phyloP scores from a whole-genome alignment of 2,113 vertebrate species.

The Mugil cephalus region DNA sequence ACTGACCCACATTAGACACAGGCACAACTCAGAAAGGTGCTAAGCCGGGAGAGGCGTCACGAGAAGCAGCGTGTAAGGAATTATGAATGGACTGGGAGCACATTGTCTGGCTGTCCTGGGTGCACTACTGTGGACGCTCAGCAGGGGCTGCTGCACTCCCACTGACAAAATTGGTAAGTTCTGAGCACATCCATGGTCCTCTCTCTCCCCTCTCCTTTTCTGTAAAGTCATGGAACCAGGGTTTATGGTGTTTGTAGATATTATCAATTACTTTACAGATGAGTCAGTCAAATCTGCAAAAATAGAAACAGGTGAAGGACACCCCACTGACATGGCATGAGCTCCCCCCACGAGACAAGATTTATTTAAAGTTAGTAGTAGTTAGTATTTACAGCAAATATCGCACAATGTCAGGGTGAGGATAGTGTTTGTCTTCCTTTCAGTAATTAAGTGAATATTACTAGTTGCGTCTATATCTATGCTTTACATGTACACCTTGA shows the following conservation, averaged over 20 bases:
- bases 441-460: background rate
- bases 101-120: constrained; percentile 39
- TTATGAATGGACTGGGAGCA: constrained; percentile 72
- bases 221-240: background rate
- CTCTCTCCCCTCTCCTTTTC: constrained; percentile 1
- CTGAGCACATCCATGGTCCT: background rate
- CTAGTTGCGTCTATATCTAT: background rate
- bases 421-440: background rate
- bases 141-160: constrained; percentile 68
- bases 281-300: background rate
- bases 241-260: constrained; percentile 2
- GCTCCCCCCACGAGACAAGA: background rate
- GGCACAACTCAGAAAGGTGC: constrained; percentile 8
- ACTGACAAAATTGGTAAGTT: constrained; percentile 60
- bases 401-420: too few relatives aligned
- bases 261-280: background rate
- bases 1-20: background rate
- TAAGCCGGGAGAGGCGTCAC: constrained; percentile 6
- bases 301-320: background rate
- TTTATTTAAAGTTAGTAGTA: background rate
- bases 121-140: constrained; percentile 47
- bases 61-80: constrained; percentile 52
- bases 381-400: background rate
- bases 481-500: background rate
- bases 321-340: background rate